Percentiles rank a stretch among this genome's conserved stretches.
These are phyloP conservation scores for Drymodes brunneopygia DNA, from an alignment of 2,113 vertebrate genomes.

Conservation along the genomic window DNA sequence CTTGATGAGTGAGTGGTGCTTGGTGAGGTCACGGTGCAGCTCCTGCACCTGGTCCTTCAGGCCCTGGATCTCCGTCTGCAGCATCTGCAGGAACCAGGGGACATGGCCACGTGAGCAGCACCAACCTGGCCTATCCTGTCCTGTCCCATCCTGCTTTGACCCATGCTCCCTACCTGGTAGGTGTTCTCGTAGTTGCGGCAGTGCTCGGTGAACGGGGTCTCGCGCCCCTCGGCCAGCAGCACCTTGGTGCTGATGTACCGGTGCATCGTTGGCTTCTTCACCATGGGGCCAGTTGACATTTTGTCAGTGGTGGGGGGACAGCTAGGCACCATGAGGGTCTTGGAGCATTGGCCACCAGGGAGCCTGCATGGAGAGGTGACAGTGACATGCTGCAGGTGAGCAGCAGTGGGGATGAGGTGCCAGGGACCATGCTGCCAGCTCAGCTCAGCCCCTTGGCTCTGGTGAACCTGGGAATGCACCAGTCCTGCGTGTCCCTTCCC, in stretches of 20 bases:
- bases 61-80: conserved; percentile 85
- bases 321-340: conserved; percentile 71
- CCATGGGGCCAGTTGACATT: conserved; percentile 71
- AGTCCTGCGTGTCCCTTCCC: not conserved
- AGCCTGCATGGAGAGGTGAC: conserved; percentile 17
- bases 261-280: conserved; percentile 80
- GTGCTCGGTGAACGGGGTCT: conserved; percentile 85
- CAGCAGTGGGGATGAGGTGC: not conserved
- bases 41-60: conserved; percentile 94
- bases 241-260: conserved; percentile 91
- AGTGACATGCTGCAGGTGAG: not conserved
- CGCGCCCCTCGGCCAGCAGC: conserved; percentile 82
- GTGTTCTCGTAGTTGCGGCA: conserved; percentile 85
- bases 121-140: accelerated
- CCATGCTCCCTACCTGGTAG: conserved; percentile 73
- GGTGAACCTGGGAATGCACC: accelerated
- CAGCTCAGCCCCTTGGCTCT: accelerated
- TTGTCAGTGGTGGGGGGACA: conserved; percentile 75
- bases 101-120: accelerated
- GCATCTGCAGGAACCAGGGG: conserved; percentile 28
- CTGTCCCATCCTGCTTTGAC: accelerated
- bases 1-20: conserved; percentile 91
- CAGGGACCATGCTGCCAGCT: accelerated
- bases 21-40: conserved; percentile 91
- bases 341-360: conserved; percentile 47